A percentile compares a stretch with the other conserved stretches of the same genome.
phyloP scores from a whole-genome alignment of 2,113 vertebrate species.

The Panurus biarmicus region DNA sequence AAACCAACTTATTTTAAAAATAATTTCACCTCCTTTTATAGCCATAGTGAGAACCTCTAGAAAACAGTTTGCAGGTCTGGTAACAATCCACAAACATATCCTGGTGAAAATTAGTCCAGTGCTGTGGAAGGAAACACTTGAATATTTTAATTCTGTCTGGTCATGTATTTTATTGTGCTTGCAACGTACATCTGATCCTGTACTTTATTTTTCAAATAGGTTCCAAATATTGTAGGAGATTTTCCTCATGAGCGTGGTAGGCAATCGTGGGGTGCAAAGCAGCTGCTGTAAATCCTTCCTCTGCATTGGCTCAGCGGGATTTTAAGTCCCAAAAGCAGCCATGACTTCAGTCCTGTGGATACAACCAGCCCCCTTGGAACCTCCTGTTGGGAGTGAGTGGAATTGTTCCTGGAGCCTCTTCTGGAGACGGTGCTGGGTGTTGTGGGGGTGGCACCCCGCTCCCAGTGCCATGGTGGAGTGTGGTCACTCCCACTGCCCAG shows the following conservation, averaged over 20 bases:
- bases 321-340: background rate
- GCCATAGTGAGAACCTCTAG: background rate
- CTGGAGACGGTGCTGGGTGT: accelerated
- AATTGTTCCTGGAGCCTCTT: background rate
- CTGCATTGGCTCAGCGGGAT: background rate
- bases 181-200: background rate
- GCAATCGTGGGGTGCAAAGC: background rate
- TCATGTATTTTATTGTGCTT: background rate
- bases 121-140: background rate
- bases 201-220: background rate
- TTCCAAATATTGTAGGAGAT: background rate
- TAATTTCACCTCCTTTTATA: conserved; percentile 10
- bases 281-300: background rate
- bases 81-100: background rate
- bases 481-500: background rate
- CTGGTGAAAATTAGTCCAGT: background rate
- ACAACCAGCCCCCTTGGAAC: background rate
- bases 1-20: background rate
- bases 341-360: background rate
- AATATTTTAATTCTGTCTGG: background rate
- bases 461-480: background rate
- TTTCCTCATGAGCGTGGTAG: background rate
- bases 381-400: background rate
- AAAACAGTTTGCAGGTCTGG: conserved; percentile 17
- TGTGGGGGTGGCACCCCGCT: accelerated